Evolutionary conservation across 2,113 vertebrate genomes (phyloP).

Genomic region (Fulica atra): DNA sequence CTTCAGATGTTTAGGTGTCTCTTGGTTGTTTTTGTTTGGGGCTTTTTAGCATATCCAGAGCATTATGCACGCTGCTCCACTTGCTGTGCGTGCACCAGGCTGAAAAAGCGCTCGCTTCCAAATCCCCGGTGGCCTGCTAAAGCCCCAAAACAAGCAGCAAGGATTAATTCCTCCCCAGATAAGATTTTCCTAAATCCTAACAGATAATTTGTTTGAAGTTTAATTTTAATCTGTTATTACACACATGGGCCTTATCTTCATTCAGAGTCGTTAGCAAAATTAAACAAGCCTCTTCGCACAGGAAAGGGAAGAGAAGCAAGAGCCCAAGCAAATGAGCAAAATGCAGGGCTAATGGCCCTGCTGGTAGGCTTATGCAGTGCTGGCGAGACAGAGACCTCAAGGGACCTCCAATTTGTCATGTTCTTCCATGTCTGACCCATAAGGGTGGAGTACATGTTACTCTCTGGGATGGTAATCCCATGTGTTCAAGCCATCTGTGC

Average conservation of each 20-base stretch:
- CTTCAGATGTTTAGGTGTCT: constrained; percentile 48
- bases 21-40: neutral
- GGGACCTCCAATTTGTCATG: neutral
- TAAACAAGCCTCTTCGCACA: constrained; percentile 59
- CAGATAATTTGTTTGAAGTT: constrained; percentile 77
- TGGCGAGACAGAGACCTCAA: neutral
- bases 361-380: neutral
- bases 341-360: neutral
- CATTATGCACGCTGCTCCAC: neutral
- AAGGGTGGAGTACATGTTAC: neutral
- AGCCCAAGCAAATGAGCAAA: neutral
- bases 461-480: neutral
- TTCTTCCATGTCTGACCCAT: neutral
- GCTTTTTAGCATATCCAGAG: neutral
- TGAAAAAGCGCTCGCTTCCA: constrained; percentile 62
- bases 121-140: constrained; percentile 27
- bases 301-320: neutral
- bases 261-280: constrained; percentile 69
- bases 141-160: constrained; percentile 63
- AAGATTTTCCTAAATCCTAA: constrained; percentile 66
- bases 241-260: constrained; percentile 61
- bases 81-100: neutral
- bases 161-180: constrained; percentile 71
- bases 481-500: neutral
- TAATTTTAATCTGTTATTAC: constrained; percentile 76